A percentile compares a stretch with the other conserved stretches of the same genome.
phyloP scores from a whole-genome alignment of 2,797 vertebrate genomes.

The Austrolebias charrua region DNA sequence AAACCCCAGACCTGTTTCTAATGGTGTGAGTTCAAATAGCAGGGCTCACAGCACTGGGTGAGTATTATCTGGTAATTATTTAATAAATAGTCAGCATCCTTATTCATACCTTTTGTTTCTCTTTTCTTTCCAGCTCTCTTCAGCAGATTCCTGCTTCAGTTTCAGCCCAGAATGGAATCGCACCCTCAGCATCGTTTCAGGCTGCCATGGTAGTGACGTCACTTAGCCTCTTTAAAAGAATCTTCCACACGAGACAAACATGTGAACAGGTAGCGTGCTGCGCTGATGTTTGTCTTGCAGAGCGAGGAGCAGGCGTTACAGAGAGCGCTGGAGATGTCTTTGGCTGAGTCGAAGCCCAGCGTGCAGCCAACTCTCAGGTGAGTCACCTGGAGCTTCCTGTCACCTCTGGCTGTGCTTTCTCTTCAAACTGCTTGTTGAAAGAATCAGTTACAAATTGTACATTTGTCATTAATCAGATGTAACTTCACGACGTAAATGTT shows the following conservation, averaged over 20 bases:
- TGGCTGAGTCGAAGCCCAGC: conserved; percentile 81
- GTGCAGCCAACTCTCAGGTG: conserved; percentile 75
- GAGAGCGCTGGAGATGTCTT: conserved; percentile 92
- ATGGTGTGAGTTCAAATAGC: conserved; percentile 58
- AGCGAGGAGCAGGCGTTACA: conserved; percentile 96
- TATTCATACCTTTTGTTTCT: not conserved
- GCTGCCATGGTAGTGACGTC: conserved; percentile 73
- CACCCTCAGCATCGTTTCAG: conserved; percentile 77
- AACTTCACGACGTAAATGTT: too few species aligned
- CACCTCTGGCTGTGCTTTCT: not conserved
- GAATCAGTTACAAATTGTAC: too few species aligned
- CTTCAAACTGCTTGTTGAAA: too few species aligned
- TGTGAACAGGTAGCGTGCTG: conserved; percentile 1
- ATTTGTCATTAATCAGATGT: too few species aligned
- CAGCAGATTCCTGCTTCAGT: conserved; percentile 63
- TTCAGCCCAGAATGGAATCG: conserved; percentile 75
- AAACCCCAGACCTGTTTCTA: conserved; percentile 62
- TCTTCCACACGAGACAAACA: not conserved
- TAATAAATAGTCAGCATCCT: not conserved
- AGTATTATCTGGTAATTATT: not conserved
- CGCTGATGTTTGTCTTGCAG: conserved; percentile 69
- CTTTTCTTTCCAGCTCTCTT: conserved; percentile 28
- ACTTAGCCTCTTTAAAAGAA: not conserved
- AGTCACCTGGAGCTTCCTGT: conserved; percentile 10
- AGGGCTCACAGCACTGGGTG: conserved; percentile 77